Evolutionary conservation across 2,113 vertebrate species (phyloP).

Genomic region (Platichthys flesus): DNA sequence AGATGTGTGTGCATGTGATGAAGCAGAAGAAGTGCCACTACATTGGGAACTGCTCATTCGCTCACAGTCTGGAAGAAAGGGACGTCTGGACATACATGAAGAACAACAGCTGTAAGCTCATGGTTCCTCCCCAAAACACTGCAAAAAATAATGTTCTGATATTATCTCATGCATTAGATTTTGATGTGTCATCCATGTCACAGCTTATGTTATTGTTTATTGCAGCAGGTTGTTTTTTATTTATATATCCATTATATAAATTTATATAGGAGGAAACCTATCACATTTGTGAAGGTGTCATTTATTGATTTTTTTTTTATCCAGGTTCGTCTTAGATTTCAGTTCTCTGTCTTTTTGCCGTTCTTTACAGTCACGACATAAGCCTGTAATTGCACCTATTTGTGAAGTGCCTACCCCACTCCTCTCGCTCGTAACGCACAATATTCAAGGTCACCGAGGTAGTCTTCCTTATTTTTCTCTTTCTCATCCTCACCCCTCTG

Average conservation of each 20-base stretch:
- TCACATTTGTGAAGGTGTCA: no score
- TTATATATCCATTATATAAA: background rate
- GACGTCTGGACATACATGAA: conserved; percentile 99
- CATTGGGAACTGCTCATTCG: conserved; percentile 97
- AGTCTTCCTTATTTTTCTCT: background rate
- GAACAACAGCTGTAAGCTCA: conserved; percentile 93
- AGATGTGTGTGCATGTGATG: conserved; percentile 98
- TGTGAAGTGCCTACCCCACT: background rate
- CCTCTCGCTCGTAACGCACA: background rate
- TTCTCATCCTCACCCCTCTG: background rate
- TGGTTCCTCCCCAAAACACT: background rate
- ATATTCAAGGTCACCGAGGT: conserved; percentile 1
- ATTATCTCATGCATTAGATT: no score
- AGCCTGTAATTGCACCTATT: background rate
- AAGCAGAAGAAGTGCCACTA: conserved; percentile 99
- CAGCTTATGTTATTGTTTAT: no score
- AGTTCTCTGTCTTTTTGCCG: background rate
- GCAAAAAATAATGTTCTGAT: background rate
- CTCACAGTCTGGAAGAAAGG: conserved; percentile 96
- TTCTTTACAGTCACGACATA: background rate
- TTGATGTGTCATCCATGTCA: no score
- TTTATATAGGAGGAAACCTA: background rate
- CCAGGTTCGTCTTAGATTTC: background rate
- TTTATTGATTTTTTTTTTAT: background rate
- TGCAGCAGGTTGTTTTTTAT: background rate